Evolutionary conservation across 2,113 vertebrate species (phyloP).

Genomic region (Rutilus rutilus): DNA sequence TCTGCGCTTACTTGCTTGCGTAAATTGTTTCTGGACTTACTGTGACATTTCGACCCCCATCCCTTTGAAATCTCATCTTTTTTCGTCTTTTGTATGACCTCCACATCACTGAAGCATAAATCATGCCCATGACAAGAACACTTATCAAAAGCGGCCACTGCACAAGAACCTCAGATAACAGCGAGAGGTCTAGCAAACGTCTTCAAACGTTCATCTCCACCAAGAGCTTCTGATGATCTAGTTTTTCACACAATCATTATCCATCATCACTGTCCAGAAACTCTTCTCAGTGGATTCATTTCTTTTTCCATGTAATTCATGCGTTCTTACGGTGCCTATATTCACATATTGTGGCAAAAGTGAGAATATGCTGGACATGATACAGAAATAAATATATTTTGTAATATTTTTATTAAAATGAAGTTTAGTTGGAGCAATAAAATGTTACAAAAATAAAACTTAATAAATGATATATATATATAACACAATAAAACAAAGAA

Average conservation of each 20-base stretch:
- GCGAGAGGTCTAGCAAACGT: not conserved
- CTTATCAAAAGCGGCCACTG: not conserved
- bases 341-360: not conserved
- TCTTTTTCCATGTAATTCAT: not conserved
- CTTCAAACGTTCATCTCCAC: not conserved
- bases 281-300: not conserved
- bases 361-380: not conserved
- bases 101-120: constrained; percentile 40
- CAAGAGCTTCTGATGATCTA: not conserved
- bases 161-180: not conserved
- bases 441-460: not conserved
- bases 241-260: not conserved
- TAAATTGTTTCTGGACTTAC: not conserved
- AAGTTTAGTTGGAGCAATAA: not conserved
- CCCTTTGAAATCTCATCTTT: constrained; percentile 8
- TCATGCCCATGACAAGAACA: constrained; percentile 8
- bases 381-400: not conserved
- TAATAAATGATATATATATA: not conserved
- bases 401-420: not conserved
- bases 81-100: constrained; percentile 15
- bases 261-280: too few relatives aligned
- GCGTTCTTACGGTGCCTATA: not conserved
- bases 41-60: not conserved
- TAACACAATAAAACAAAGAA: not conserved
- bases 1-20: too few relatives aligned